Evolutionary conservation across 2,888 invertebrate genomes (phyloP).

Genomic region (Drosophila ustulata): DNA sequence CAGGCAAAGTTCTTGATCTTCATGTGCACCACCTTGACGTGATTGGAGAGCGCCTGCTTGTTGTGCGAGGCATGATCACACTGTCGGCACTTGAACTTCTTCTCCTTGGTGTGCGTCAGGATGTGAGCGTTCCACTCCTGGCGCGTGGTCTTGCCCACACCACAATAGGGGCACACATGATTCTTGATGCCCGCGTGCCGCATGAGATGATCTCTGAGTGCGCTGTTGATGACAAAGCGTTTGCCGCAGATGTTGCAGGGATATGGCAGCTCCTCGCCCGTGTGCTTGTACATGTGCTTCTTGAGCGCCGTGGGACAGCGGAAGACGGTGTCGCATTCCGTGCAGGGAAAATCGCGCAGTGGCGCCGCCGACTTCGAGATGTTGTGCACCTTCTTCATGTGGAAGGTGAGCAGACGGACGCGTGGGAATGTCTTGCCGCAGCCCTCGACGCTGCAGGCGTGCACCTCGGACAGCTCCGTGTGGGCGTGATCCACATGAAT

Average conservation of each 20-base stretch:
- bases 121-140: slow-evolving; percentile 84
- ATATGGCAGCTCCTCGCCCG: slow-evolving; percentile 82
- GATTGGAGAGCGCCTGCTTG: slow-evolving; percentile 81
- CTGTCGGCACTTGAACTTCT: slow-evolving; percentile 82
- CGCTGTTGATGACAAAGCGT: slow-evolving; percentile 83
- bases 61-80: slow-evolving; percentile 83
- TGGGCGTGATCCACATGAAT: slow-evolving; percentile 82
- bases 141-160: slow-evolving; percentile 83
- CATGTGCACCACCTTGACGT: slow-evolving; percentile 82
- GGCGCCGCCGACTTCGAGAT: slow-evolving; percentile 76
- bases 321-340: slow-evolving; percentile 83
- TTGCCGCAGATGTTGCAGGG: slow-evolving; percentile 83
- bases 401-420: slow-evolving; percentile 81
- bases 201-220: slow-evolving; percentile 83
- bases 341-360: slow-evolving; percentile 80
- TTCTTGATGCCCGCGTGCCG: slow-evolving; percentile 84
- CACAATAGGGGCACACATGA: slow-evolving; percentile 83
- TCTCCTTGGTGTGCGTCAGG: slow-evolving; percentile 83
- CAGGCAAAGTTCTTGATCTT: slow-evolving; percentile 83
- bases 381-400: slow-evolving; percentile 79
- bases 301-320: slow-evolving; percentile 83
- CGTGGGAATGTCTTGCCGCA: slow-evolving; percentile 81
- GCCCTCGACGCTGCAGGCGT: slow-evolving; percentile 79
- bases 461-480: slow-evolving; percentile 79
- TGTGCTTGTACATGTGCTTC: slow-evolving; percentile 83